phyloP scores from a whole-genome alignment of 2,888 invertebrate species.

The Selenia dentaria region DNA sequence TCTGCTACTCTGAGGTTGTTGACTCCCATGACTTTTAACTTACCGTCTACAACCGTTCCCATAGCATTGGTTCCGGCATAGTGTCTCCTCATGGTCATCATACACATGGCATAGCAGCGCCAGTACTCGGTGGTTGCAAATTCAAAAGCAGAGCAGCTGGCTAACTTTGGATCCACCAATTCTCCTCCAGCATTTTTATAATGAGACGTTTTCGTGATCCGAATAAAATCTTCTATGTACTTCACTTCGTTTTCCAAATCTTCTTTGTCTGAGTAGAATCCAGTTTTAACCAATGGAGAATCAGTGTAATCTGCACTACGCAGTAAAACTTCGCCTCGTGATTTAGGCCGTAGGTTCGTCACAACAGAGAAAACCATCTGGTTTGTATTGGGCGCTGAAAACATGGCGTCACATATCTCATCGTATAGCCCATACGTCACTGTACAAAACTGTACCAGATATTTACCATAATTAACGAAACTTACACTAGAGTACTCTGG shows the following conservation, averaged over 20 bases:
- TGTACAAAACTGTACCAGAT: conserved; percentile 30
- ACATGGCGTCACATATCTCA: conserved; percentile 29
- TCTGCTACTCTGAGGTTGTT: conserved; percentile 43
- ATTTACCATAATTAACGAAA: conserved; percentile 22
- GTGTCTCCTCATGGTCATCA: conserved; percentile 87
- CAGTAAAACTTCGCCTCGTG: conserved; percentile 42
- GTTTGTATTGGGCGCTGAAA: conserved; percentile 21
- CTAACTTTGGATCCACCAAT: conserved; percentile 30
- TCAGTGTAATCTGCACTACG: conserved; percentile 40
- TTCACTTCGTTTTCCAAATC: conserved; percentile 45
- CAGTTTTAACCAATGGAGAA: conserved; percentile 37
- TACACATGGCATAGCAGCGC: conserved; percentile 36
- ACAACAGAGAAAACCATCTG: conserved; percentile 30
- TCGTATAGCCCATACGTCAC: conserved; percentile 17
- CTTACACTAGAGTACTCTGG: conserved; percentile 44
- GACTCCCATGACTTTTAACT: conserved; percentile 59
- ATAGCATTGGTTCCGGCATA: conserved; percentile 89
- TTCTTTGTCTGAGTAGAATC: conserved; percentile 33
- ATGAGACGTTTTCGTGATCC: conserved; percentile 42
- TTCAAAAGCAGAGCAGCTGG: conserved; percentile 21
- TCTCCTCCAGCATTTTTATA: conserved; percentile 41
- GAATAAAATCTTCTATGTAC: conserved; percentile 41
- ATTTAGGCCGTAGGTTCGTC: conserved; percentile 37
- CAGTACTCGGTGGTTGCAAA: conserved; percentile 37
- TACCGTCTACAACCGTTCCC: conserved; percentile 89